These are phyloP conservation scores for Lasioglossum calceatum DNA, from an alignment of 2,888 invertebrate species.

Conservation along the genomic window DNA sequence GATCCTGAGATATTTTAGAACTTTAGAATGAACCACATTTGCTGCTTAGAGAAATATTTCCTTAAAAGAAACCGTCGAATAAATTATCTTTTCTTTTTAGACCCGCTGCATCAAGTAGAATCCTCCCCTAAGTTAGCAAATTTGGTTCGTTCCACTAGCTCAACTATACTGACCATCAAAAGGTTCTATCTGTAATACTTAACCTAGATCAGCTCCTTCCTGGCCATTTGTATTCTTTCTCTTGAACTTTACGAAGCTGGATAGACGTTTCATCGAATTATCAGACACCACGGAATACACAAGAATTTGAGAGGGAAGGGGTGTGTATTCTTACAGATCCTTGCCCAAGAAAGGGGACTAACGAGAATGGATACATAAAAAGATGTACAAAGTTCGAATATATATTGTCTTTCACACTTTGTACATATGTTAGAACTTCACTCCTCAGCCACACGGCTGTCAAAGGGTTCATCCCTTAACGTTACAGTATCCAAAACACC, in stretches of 20 bases:
- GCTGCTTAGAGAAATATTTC: background rate
- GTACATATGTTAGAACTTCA: background rate
- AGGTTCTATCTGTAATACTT: slow-evolving; percentile 6
- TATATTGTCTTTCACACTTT: background rate
- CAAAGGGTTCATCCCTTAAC: background rate
- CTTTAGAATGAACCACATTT: background rate
- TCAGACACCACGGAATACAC: background rate
- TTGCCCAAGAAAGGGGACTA: background rate
- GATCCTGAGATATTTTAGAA: background rate
- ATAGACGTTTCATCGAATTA: background rate
- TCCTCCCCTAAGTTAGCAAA: slow-evolving; percentile 1
- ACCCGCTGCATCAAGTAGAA: background rate
- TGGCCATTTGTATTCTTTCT: background rate
- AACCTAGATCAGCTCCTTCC: background rate
- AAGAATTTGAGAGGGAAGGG: background rate
- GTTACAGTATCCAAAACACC: background rate
- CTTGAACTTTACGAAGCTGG: background rate
- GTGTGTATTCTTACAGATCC: background rate
- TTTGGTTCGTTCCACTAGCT: slow-evolving; percentile 1
- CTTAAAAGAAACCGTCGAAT: background rate
- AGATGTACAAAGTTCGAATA: background rate
- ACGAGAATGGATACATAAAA: background rate
- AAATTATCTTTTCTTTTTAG: background rate
- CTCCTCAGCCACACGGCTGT: background rate
- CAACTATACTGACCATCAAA: background rate